A percentile compares a stretch with the other conserved stretches of the same genome.
phyloP scores from a whole-genome alignment of 2,113 vertebrate species.

The Hemichromis elongatus region DNA sequence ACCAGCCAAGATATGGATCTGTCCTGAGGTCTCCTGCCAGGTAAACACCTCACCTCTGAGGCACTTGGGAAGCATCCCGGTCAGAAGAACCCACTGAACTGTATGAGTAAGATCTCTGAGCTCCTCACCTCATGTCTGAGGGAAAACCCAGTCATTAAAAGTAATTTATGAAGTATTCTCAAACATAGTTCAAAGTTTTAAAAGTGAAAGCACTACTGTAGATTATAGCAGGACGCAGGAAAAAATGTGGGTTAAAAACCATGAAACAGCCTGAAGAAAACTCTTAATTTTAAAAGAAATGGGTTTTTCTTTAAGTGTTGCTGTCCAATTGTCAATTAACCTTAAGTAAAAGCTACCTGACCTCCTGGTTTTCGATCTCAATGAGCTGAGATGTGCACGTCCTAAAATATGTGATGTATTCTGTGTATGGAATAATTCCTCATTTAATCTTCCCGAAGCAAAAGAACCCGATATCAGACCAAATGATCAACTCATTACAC shows the following conservation, averaged over 20 bases:
- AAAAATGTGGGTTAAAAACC: neutral
- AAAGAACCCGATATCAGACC: neutral
- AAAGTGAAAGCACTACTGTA: neutral
- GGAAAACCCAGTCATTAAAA: neutral
- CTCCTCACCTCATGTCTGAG: neutral
- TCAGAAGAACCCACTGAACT: neutral
- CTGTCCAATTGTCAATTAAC: neutral
- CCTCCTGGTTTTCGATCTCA: neutral
- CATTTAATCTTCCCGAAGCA: neutral
- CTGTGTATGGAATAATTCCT: neutral
- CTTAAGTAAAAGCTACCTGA: neutral
- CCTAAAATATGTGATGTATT: neutral
- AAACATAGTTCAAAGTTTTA: neutral
- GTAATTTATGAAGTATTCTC: neutral
- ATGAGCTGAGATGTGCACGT: neutral
- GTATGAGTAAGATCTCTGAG: accelerated
- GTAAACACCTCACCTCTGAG: neutral
- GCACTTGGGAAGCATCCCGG: neutral
- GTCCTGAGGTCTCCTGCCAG: neutral
- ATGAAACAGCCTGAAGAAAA: neutral
- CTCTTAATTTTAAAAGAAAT: neutral
- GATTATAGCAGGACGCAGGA: no score
- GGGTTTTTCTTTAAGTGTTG: neutral
- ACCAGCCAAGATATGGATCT: neutral
- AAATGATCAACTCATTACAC: neutral